A percentile compares a stretch with the other conserved stretches of the same genome.
phyloP scores from a whole-genome alignment of 2,113 vertebrate species.

The Ceyx cyanopectus region DNA sequence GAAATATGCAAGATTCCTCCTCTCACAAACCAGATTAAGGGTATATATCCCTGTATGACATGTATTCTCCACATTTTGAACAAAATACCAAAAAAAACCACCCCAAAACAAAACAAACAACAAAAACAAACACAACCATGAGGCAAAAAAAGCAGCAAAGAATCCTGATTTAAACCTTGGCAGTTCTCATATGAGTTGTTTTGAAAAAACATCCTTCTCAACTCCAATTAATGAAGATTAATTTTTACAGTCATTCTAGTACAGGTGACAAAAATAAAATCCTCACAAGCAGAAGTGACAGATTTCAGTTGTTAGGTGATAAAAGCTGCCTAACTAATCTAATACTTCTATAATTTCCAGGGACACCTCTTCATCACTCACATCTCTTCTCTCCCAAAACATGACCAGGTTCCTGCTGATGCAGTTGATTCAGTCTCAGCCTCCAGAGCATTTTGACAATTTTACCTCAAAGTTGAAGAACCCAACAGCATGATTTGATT shows the following conservation, averaged over 20 bases:
- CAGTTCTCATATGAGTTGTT: neutral
- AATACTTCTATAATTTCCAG: neutral
- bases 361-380: neutral
- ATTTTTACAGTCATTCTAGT: neutral
- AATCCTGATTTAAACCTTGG: neutral
- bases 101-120: too few relatives aligned
- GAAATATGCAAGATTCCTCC: neutral
- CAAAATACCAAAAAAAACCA: too few relatives aligned
- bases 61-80: neutral
- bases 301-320: neutral
- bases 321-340: constrained; percentile 5
- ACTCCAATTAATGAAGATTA: neutral
- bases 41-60: neutral
- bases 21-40: neutral
- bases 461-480: neutral
- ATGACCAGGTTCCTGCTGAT: neutral
- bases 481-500: neutral
- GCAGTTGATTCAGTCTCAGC: neutral
- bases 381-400: neutral
- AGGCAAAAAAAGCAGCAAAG: neutral
- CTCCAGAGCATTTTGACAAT: neutral
- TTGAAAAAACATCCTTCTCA: neutral
- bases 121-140: too few relatives aligned
- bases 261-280: neutral
- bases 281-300: neutral